Evolutionary conservation across 2,888 invertebrate genomes (phyloP).

Genomic region (Pedicia rivosa): DNA sequence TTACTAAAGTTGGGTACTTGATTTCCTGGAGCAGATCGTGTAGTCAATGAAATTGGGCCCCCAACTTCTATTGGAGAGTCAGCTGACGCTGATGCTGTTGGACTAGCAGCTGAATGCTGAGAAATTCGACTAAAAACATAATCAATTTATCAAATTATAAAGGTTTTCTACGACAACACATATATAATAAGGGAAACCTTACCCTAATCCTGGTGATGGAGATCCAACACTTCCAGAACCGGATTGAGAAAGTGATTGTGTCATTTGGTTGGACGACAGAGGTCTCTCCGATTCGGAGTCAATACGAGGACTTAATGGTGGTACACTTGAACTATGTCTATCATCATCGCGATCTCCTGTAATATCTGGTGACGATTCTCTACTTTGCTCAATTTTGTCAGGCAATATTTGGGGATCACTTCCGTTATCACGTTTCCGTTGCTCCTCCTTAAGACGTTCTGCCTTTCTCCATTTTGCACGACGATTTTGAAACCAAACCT

Average conservation of each 20-base stretch:
- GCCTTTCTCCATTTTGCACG: constrained; percentile 88
- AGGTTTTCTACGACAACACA: neutral
- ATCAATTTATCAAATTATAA: neutral
- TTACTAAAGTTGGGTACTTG: constrained; percentile 42
- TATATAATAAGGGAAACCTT: neutral
- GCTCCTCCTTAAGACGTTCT: constrained; percentile 81
- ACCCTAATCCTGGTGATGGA: constrained; percentile 25
- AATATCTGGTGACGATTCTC: constrained; percentile 32
- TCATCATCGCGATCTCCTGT: constrained; percentile 31
- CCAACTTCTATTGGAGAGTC: constrained; percentile 39
- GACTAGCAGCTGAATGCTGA: constrained; percentile 33
- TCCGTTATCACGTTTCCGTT: constrained; percentile 64
- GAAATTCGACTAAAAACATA: constrained; percentile 24
- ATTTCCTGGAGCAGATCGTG: constrained; percentile 21
- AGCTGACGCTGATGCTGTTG: constrained; percentile 39
- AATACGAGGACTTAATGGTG: constrained; percentile 24
- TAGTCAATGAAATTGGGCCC: constrained; percentile 28
- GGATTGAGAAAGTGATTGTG: constrained; percentile 31
- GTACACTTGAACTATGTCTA: constrained; percentile 23
- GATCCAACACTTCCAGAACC: constrained; percentile 34
- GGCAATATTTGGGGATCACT: constrained; percentile 47
- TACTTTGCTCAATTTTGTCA: constrained; percentile 31
- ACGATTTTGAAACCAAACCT: constrained; percentile 92
- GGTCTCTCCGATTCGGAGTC: constrained; percentile 30
- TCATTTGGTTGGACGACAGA: constrained; percentile 25